Base-by-base conservation (phyloP, 1,140 invertebrate species). In the Brachionus koreanus region DNA sequence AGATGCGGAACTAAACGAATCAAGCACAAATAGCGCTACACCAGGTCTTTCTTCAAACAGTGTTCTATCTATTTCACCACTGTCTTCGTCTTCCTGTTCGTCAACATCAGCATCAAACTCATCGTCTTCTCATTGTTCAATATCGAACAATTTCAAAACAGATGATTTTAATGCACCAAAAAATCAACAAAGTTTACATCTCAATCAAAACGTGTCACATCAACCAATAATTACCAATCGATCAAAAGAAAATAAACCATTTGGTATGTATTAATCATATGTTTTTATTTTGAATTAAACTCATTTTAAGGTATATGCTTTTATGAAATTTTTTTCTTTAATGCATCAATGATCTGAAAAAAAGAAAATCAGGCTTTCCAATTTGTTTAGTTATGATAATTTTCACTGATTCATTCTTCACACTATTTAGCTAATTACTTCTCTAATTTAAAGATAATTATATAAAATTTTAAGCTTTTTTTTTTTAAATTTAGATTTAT, bases 171-270 rank as follows among this genome's bases (percentile, higher is more conserved):
- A 52, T 6, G n/a, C 19, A 16, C 10, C 33, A n/a, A 74, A 74
- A 35, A 25, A 74, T 25, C 29, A 69, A 4, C 65, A 69, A 69
- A 37, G 16, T 37, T 16, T 37, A 69, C 65, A 12, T 33, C 6
- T 69, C 13, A 33, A 33, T 23, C 63, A 65, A 37, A 69, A 33
- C 37, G 19, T 39, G n/a, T 39, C 65, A 9, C 33, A 69, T 3
- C 35, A 37, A 69, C n/a, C 65, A 69, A 69, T 69, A 69, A 69
- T 82, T 83, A 33, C 46, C 83, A 25, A 81, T 84, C 46, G 83
- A 83, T 82, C 57, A 83, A 84, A 82, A 82, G 84, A 74, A 3
- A 29, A 33, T 74, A 72, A 37, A 37, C n/a, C 6, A 16, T 35
- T 16, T 84, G 65, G 65, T 69, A 69, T 19, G 65, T 69, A 37